Conservation (phyloP, 1,140 invertebrate genomes). For the Drosophila jambulina region DNA sequence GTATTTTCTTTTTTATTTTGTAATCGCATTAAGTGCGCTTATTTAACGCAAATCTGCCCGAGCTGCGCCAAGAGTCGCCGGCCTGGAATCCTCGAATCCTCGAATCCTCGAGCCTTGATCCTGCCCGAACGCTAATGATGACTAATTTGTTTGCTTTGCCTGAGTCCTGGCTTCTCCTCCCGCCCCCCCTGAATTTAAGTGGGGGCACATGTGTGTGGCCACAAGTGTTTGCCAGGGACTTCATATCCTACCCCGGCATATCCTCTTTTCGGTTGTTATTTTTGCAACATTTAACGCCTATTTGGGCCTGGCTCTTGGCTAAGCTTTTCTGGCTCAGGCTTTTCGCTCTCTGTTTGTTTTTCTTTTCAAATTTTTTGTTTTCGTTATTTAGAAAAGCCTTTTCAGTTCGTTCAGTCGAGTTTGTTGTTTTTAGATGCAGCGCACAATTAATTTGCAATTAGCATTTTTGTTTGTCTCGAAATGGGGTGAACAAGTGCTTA, state of each 20-base stretch:
- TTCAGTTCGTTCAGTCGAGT: conserved; percentile 30
- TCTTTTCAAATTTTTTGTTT: conserved; percentile 57
- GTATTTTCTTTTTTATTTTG: conserved; percentile 72
- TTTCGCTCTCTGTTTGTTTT: conserved; percentile 68
- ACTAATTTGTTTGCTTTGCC: conserved; percentile 81
- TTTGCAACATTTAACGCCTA: conserved; percentile 83
- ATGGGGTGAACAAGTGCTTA: conserved; percentile 18
- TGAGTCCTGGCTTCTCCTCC: conserved; percentile 26
- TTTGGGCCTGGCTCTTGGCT: conserved; percentile 70
- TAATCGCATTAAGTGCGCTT: conserved; percentile 84
- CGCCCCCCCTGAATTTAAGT: conserved; percentile 31
- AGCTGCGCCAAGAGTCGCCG: conserved; percentile 32
- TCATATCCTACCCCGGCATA: conserved; percentile 14
- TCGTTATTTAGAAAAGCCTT: conserved; percentile 50
- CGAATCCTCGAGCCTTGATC: conserved; percentile 31
- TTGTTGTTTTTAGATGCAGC: conserved; percentile 77
- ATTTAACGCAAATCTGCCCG: conserved; percentile 82
- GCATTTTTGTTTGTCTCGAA: conserved; percentile 59
- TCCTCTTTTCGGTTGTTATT: conserved; percentile 61
- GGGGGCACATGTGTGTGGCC: conserved; percentile 71
- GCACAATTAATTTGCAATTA: conserved; percentile 83
- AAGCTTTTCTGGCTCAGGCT: conserved; percentile 62
- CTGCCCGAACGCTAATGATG: conserved; percentile 77
- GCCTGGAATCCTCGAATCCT: conserved; percentile 21
- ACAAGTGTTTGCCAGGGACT: conserved; percentile 72